phyloP scores from a whole-genome alignment of 2,888 invertebrate genomes.

The Phortica okadai region DNA sequence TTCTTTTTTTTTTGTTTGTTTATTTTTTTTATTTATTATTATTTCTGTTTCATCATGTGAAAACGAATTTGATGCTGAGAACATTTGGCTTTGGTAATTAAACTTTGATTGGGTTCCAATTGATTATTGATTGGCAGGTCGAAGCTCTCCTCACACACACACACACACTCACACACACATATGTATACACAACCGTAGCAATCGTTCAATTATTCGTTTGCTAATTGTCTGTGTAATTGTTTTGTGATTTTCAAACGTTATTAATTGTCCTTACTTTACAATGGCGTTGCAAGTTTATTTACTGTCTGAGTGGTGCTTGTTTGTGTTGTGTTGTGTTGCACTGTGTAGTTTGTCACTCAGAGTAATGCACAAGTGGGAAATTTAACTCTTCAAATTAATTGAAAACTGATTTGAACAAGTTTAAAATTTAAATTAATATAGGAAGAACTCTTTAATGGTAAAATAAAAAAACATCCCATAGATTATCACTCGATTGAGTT shows the following conservation, averaged over 20 bases:
- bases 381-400: too few species aligned
- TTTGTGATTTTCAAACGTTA: not conserved
- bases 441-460: too few species aligned
- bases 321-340: too few species aligned
- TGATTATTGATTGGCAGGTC: slow-evolving; percentile 64
- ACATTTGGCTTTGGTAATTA: slow-evolving; percentile 57
- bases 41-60: slow-evolving; percentile 52
- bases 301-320: too few species aligned
- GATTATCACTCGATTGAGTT: too few species aligned
- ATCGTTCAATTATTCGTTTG: slow-evolving; percentile 10
- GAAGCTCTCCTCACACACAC: not conserved
- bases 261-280: not conserved
- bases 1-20: slow-evolving; percentile 53
- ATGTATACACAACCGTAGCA: not conserved
- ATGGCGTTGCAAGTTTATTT: too few species aligned
- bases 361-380: too few species aligned
- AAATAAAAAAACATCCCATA: too few species aligned
- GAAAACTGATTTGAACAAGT: too few species aligned
- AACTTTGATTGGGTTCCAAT: slow-evolving; percentile 67
- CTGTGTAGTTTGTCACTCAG: too few species aligned
- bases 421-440: too few species aligned
- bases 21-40: slow-evolving; percentile 39
- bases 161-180: too few species aligned
- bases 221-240: slow-evolving; percentile 18
- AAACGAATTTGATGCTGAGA: slow-evolving; percentile 7